Base-by-base conservation (phyloP, 2,888 invertebrate genomes). In the Mesorhabditis sp. region DNA sequence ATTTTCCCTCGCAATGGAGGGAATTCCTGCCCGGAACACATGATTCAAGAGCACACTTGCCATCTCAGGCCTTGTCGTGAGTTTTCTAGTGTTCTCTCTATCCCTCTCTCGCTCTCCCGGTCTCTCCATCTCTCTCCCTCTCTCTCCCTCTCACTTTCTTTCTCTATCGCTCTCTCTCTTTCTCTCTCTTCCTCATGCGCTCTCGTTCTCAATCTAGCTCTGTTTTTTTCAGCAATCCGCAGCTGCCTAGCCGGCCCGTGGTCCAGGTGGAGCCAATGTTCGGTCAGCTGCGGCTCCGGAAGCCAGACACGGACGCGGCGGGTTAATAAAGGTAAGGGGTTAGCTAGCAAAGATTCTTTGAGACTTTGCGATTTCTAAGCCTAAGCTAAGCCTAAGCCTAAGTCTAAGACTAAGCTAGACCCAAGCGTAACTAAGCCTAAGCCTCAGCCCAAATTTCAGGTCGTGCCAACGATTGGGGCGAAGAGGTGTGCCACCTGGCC, bases 261-360 rank as follows among this genome's bases (percentile, higher is more conserved):
- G 89, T 84, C 86, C 3, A 86, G 86, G 13, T 89, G 89, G 89
- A 85, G 87, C 0, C 84, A 86, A 6, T 89, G 89, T 75, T 86
- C 87, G 43, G 88, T 86, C 5, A 86, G 86, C 4, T 89, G 89
- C 77, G 89, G 89, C 3, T 93, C 93, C 64, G 88, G 88, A 4
- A 80, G 83, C 4, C 90, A 91, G 73, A 90, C 91, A 0, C 89
- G 92, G 70, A 74, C 74, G 65, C 43, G 78, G 64, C 62, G 78
- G 63, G 76, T 78, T 6, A 75, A 75, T 7, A 61, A 50, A 50
- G 13, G 15, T 65, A n/a, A 62, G 58, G n/a, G 58, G 58, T 13
- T 13, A 50, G n/a, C 58, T 50, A 13, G 58, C 58, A 50, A 50
- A 50, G 7, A 50, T n/a, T n/a, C 58, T 13, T 13, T 13, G 7